Percentiles rank a stretch among this genome's conserved stretches.
Conservation (phyloP, 2,113 vertebrate genomes). For the Fregata magnificens region DNA sequence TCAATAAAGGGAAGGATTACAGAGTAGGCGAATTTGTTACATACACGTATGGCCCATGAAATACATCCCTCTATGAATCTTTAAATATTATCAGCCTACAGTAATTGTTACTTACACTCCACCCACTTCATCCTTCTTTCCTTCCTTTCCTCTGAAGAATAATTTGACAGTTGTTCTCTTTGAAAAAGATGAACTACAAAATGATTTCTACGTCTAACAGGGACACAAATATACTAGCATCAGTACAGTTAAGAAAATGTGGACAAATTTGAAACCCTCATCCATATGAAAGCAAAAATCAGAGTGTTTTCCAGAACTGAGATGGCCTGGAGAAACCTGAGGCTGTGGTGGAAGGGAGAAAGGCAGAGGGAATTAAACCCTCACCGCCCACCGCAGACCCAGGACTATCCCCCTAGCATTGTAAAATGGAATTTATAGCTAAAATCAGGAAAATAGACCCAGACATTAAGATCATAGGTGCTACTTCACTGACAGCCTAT, state of each 20-base stretch:
- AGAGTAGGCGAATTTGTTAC: constrained; percentile 39
- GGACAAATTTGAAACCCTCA: neutral
- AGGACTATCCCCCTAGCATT: neutral
- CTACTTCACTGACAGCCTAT: constrained; percentile 34
- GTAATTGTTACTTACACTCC: constrained; percentile 54
- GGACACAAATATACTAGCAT: neutral
- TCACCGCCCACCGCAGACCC: neutral
- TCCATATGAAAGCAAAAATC: neutral
- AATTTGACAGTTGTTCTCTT: constrained; percentile 40
- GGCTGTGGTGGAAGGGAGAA: neutral
- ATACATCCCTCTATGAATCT: constrained; percentile 33
- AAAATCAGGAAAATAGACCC: constrained; percentile 12
- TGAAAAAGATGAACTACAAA: neutral
- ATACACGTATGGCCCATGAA: constrained; percentile 10
- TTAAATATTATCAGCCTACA: constrained; percentile 45
- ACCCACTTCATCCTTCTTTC: constrained; percentile 41
- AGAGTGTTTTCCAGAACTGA: neutral
- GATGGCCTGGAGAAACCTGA: neutral
- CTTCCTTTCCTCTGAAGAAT: constrained; percentile 18
- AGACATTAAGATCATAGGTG: constrained; percentile 21
- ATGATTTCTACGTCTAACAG: neutral
- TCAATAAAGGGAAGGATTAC: constrained; percentile 32
- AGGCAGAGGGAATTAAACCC: neutral
- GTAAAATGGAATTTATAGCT: neutral
- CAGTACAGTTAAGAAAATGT: neutral